These are phyloP conservation scores for Excalfactoria chinensis DNA, from an alignment of 2,113 vertebrate species.

Conservation along the genomic window DNA sequence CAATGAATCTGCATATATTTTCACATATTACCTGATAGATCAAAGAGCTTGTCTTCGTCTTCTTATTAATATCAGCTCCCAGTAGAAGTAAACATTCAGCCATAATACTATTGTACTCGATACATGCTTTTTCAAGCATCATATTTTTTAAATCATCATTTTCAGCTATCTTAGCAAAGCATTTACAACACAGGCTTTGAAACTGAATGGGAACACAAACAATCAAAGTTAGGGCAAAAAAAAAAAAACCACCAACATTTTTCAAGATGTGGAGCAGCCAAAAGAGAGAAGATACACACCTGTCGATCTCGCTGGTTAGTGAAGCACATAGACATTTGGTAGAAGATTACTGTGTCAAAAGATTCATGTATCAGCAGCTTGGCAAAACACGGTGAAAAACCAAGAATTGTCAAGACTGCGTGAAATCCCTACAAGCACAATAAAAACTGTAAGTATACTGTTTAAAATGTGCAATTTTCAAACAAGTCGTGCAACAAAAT, in stretches of 20 bases:
- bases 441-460: not conserved
- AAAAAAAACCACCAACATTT: not conserved
- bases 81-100: conserved; percentile 90
- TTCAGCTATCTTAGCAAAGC: conserved; percentile 87
- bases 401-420: conserved; percentile 84
- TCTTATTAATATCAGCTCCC: conserved; percentile 89
- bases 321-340: conserved; percentile 82
- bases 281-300: conserved; percentile 79
- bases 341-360: conserved; percentile 90
- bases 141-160: conserved; percentile 82
- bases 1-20: not conserved
- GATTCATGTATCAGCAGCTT: conserved; percentile 84
- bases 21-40: conserved; percentile 86
- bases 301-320: conserved; percentile 75
- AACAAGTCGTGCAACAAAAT: not conserved
- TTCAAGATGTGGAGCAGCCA: not conserved
- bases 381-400: conserved; percentile 83
- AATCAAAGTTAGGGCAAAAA: not conserved
- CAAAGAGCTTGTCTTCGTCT: conserved; percentile 85
- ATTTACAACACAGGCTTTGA: conserved; percentile 85
- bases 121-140: conserved; percentile 91
- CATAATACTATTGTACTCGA: conserved; percentile 83
- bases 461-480: not conserved
- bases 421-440: conserved; percentile 84
- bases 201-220: conserved; percentile 77